Base-by-base conservation (phyloP, 2,113 vertebrate species). In the Potamarius usumacintae region DNA sequence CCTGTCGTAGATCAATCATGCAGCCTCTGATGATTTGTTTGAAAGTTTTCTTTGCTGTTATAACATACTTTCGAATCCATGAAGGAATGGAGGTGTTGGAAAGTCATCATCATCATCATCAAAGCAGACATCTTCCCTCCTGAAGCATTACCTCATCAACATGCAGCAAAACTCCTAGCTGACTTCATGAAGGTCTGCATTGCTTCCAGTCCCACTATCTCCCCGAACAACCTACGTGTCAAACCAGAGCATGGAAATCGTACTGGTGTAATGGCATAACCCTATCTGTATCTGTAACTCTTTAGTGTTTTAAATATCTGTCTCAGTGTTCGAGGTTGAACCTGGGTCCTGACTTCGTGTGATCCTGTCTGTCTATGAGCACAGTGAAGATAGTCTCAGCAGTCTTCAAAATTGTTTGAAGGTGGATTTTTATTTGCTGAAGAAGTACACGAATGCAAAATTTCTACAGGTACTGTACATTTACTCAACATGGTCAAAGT, bases 51-150 rank as follows among this genome's bases (percentile, higher is more conserved):
- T 82, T 63, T 67, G 62, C 74, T 48, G 71, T 60, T 57, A 63
- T 82, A 58, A 82, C 84, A 10, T 0, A 48, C 42, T 62, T 14
- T 15, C 50, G 77, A 7, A 55, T 48, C 42, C 42, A 30, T 30
- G n/a, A 42, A 30, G 30, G 1, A 30, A 30, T 30, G 30, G 30
- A 52, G 77, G 85, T 11, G 62, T 25, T 72, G 55, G 74, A 62
- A 11, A 53, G 50, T 71, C 63, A 30, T 30, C 30, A 30, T 30
- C 30, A 72, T 89, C 72, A 76, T 82, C 85, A 82, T 50, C 79
- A 82, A 50, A 87, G 82, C 77, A 85, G 7, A 55, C 57, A 53
- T 53, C 77, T 76, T 57, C 25, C 11, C 53, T 55, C 65, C 57
- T 53, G 74, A 85, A 52, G 69, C 85, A 22, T 67, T 18, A 71